Evolutionary conservation across 2,888 invertebrate species (phyloP), one percentile per base, ranked within the genome.

Genomic region (Conchocele bisecta): DNA sequence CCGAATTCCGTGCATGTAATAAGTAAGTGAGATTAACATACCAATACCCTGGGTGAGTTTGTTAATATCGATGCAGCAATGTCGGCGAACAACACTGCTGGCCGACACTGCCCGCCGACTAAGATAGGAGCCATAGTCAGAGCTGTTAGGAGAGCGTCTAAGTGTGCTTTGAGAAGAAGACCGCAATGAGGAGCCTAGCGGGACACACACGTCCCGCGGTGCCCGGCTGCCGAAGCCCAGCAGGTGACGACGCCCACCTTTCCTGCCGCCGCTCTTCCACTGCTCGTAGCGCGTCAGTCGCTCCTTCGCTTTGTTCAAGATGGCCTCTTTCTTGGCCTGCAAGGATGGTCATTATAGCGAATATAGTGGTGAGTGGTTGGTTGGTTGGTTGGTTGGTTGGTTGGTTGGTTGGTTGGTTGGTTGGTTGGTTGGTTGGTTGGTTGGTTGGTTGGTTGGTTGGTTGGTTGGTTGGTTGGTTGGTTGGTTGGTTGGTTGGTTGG

Each of bases 171-270:
- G 88, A 59, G 88, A 88, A 54, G 87, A 86, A 48, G 88, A 86
- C 64, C 88, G 84, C 67, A 84, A 79, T 57, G 83, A 73, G 33
- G 83, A 83, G 69, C 86, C 87, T 76, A 85, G 79, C 65, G 86
- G 84, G 76, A 84, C 81, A 83, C 88, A 87, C 80, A 87, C 85
- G 76, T 85, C 84, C 79, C 88, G 86, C 39, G 87, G 87, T 59
- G 88, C 82, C 69, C 85, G 83, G 81, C 88, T 88, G 65, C 88
- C 88, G 80, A 88, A 88, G 68, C 86, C 88, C 61, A 84, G 84
- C 65, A 83, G 67, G 59, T 79, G 80, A 71, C 83, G 77, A 44
- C 82, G 79, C 83, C 85, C 86, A 86, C 88, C 86, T 87, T 86
- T 86, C 26, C 85, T 77, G 53, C 86, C 83, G 48, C 66, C 69